A percentile compares a stretch with the other conserved stretches of the same genome.
phyloP scores from a whole-genome alignment of 2,113 vertebrate genomes.

The Todiramphus saurophagus region DNA sequence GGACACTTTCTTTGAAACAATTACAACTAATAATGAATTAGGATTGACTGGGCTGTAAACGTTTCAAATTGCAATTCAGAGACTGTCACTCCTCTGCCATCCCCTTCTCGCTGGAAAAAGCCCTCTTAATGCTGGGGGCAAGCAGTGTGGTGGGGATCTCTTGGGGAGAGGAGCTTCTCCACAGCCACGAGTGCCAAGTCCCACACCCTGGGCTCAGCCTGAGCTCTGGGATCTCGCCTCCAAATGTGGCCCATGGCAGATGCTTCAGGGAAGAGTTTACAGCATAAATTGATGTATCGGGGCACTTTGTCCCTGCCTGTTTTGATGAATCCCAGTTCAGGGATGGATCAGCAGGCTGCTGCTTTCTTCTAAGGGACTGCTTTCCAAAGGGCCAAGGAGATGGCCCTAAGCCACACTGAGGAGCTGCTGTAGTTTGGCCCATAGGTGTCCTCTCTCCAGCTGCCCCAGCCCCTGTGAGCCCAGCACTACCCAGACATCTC shows the following conservation, averaged over 20 bases:
- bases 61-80: slow-evolving; percentile 66
- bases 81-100: slow-evolving; percentile 33
- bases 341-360: background rate
- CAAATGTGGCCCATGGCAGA: background rate
- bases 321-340: background rate
- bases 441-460: background rate
- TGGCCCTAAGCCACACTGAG: background rate
- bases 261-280: background rate
- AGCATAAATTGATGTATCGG: background rate
- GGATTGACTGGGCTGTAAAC: slow-evolving; percentile 61
- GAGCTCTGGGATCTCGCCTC: background rate
- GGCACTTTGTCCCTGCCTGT: background rate
- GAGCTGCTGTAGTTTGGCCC: background rate
- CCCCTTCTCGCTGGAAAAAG: slow-evolving; percentile 16
- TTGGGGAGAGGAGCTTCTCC: background rate
- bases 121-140: background rate
- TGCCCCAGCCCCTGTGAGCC: background rate
- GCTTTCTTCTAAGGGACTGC: background rate
- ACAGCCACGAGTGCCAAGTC: rapidly evolving
- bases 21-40: slow-evolving; percentile 76
- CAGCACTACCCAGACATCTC: rapidly evolving
- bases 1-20: slow-evolving; percentile 76
- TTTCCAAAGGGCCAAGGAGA: background rate
- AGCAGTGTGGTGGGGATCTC: background rate
- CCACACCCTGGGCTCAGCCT: rapidly evolving